Percentiles rank a stretch among this genome's conserved stretches.
These are phyloP conservation scores for Poeciliopsis gracilis DNA, from an alignment of 2,797 vertebrate genomes.

Conservation along the genomic window DNA sequence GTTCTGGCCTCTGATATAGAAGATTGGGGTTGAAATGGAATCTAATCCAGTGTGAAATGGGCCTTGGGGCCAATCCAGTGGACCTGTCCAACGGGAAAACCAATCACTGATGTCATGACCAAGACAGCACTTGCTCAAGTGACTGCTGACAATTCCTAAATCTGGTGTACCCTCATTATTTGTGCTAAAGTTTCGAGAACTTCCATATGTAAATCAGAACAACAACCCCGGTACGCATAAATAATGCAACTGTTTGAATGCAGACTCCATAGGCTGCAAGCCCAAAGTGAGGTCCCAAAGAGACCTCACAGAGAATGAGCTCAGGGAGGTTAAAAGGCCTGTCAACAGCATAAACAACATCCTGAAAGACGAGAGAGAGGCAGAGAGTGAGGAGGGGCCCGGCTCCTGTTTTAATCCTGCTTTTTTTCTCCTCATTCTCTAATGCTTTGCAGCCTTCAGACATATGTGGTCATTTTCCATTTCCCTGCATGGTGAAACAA, in stretches of 20 bases:
- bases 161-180: conserved; percentile 75
- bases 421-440: conserved; percentile 41
- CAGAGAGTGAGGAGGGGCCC: conserved; percentile 16
- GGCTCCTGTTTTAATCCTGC: conserved; percentile 69
- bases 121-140: conserved; percentile 62
- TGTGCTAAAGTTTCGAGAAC: conserved; percentile 76
- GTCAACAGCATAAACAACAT: conserved; percentile 77
- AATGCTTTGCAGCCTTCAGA: conserved; percentile 65
- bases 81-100: conserved; percentile 67
- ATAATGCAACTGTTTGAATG: conserved; percentile 82
- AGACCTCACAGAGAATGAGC: conserved; percentile 75
- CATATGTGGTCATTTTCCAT: conserved; percentile 68
- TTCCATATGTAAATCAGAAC: conserved; percentile 66
- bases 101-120: conserved; percentile 64
- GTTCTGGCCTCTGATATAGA: conserved; percentile 47
- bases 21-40: conserved; percentile 69
- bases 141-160: conserved; percentile 74
- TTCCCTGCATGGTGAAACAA: conserved; percentile 66
- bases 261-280: conserved; percentile 65
- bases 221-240: conserved; percentile 75
- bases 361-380: conserved; percentile 58
- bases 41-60: conserved; percentile 78
- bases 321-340: conserved; percentile 78
- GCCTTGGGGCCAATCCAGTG: conserved; percentile 61
- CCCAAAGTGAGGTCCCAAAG: conserved; percentile 75